phyloP scores from a whole-genome alignment of 1,140 invertebrate species.

The Rhynchophorus ferrugineus region DNA sequence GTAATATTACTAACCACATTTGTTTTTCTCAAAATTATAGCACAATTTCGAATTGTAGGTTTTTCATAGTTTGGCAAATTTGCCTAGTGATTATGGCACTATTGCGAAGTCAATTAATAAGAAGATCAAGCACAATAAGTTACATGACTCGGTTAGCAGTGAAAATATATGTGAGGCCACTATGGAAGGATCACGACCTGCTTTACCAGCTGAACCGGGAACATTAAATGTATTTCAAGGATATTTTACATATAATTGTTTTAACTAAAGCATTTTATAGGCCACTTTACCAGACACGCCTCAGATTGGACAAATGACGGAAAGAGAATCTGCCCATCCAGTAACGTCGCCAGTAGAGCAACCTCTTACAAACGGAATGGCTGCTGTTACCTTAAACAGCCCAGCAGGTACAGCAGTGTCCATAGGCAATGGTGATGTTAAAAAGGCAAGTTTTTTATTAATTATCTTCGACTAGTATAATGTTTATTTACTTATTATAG shows the following conservation, averaged over 20 bases:
- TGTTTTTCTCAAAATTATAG: neutral
- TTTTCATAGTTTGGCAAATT: conserved; percentile 92
- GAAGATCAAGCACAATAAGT: conserved; percentile 37
- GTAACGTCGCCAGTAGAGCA: conserved; percentile 35
- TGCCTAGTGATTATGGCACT: conserved; percentile 84
- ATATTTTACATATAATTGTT: neutral
- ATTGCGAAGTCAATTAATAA: conserved; percentile 78
- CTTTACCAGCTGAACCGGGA: conserved; percentile 81
- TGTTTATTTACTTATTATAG: conserved; percentile 1
- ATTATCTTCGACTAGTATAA: neutral
- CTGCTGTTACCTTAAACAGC: conserved; percentile 32
- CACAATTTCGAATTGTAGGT: conserved; percentile 45
- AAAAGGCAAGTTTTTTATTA: conserved; percentile 7
- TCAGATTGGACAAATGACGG: conserved; percentile 92
- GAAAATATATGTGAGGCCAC: conserved; percentile 50
- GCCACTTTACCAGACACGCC: conserved; percentile 66
- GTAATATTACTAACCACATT: conserved; percentile 35
- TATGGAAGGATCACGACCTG: conserved; percentile 81
- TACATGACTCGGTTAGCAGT: conserved; percentile 23
- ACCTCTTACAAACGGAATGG: conserved; percentile 36
- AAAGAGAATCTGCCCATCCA: conserved; percentile 83
- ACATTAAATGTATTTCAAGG: conserved; percentile 59
- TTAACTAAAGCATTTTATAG: conserved; percentile 2
- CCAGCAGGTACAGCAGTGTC: conserved; percentile 26
- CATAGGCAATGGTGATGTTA: conserved; percentile 17